Conservation (phyloP, 2,113 vertebrate genomes). For the Upupa epops region DNA sequence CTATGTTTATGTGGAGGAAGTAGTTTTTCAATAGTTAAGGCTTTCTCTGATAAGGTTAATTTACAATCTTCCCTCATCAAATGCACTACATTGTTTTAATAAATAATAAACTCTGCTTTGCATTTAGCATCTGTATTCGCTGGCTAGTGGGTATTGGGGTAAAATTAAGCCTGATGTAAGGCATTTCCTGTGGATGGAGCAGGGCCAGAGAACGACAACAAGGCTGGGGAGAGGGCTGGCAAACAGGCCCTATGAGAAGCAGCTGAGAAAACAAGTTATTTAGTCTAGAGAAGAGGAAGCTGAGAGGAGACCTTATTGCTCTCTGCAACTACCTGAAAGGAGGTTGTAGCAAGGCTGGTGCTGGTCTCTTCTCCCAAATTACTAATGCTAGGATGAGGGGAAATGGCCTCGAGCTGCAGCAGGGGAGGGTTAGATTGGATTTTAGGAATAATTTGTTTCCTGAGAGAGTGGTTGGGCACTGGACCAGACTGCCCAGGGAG, state of each 20-base stretch:
- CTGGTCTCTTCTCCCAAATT: too few relatives aligned
- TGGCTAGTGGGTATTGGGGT: neutral
- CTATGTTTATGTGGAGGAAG: neutral
- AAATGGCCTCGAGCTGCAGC: too few relatives aligned
- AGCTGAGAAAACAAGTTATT: too few relatives aligned
- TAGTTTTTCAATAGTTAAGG: slow-evolving; percentile 15
- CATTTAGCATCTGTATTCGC: neutral
- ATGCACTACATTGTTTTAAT: neutral
- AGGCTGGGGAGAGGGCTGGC: too few relatives aligned
- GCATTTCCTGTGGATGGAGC: neutral
- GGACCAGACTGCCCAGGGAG: too few relatives aligned
- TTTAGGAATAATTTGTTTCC: too few relatives aligned
- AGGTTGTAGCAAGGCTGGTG: too few relatives aligned
- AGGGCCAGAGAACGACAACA: too few relatives aligned
- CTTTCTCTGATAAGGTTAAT: slow-evolving; percentile 4
- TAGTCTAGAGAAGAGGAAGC: neutral
- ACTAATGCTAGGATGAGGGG: too few relatives aligned
- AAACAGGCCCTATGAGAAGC: too few relatives aligned
- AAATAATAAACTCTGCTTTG: neutral
- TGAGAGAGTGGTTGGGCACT: too few relatives aligned
- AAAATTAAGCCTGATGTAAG: neutral
- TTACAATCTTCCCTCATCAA: neutral
- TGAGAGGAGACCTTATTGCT: neutral
- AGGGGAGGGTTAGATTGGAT: too few relatives aligned
- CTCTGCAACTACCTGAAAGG: neutral